Evolutionary conservation across 2,888 invertebrate genomes (phyloP).

Genomic region (Caenorhabditis afra): DNA sequence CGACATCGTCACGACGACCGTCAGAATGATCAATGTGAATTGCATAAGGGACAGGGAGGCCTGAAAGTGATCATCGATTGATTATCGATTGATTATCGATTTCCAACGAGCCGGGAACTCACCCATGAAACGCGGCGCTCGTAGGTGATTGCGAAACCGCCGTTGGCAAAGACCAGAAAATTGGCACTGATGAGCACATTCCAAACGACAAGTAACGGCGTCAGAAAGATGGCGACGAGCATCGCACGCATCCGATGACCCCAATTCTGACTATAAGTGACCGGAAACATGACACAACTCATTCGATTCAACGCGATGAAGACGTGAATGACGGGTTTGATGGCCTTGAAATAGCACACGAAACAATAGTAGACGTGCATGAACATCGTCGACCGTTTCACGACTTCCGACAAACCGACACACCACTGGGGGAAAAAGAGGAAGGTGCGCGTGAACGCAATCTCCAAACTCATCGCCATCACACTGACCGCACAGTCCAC

Average conservation of each 20-base stretch:
- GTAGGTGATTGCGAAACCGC: slow-evolving; percentile 32
- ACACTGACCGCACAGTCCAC: slow-evolving; percentile 25
- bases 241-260: slow-evolving; percentile 19
- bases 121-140: slow-evolving; percentile 31
- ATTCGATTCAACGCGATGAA: slow-evolving; percentile 45
- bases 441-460: slow-evolving; percentile 18
- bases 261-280: slow-evolving; percentile 49
- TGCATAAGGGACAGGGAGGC: slow-evolving; percentile 45
- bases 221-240: slow-evolving; percentile 13
- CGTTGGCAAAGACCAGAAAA: slow-evolving; percentile 17
- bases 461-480: slow-evolving; percentile 32
- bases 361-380: slow-evolving; percentile 35
- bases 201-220: slow-evolving; percentile 43
- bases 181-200: slow-evolving; percentile 27
- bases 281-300: slow-evolving; percentile 49
- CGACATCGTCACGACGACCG: slow-evolving; percentile 34
- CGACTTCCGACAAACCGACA: slow-evolving; percentile 16
- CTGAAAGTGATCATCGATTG: slow-evolving; percentile 2
- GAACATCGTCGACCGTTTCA: slow-evolving; percentile 15
- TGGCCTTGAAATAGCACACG: slow-evolving; percentile 27
- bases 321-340: slow-evolving; percentile 38
- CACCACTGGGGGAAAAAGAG: slow-evolving; percentile 46
- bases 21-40: slow-evolving; percentile 23
- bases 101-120: background rate
- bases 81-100: background rate